phyloP scores from a whole-genome alignment of 2,113 vertebrate species.

The Megaptera novaeangliae region DNA sequence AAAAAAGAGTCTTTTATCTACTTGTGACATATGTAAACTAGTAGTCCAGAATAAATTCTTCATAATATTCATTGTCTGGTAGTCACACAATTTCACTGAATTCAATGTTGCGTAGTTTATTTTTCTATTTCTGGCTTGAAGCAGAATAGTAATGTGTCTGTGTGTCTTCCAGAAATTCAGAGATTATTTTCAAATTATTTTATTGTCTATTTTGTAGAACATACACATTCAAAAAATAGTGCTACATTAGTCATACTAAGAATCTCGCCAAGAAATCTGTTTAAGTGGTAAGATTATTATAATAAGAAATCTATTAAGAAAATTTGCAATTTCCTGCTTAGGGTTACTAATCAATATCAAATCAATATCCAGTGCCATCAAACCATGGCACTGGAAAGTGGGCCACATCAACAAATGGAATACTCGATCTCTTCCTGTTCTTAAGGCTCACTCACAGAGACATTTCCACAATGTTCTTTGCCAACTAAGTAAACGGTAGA shows the following conservation, averaged over 20 bases:
- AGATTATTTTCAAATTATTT: constrained; percentile 43
- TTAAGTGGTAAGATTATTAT: not conserved
- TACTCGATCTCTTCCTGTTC: not conserved
- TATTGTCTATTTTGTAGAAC: not conserved
- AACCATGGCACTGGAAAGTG: not conserved
- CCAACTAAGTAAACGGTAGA: not conserved
- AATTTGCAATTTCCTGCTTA: not conserved
- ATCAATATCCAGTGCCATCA: not conserved
- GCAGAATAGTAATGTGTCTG: not conserved
- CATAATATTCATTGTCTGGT: not conserved
- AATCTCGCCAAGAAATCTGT: not conserved
- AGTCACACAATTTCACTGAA: constrained; percentile 10
- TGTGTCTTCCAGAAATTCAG: constrained; percentile 26
- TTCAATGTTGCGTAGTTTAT: not conserved
- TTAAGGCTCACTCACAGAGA: not conserved
- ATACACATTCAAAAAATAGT: constrained; percentile 22
- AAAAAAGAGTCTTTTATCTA: constrained; percentile 21
- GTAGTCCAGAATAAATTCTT: constrained; percentile 31
- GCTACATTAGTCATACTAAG: not conserved
- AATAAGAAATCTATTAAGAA: not conserved
- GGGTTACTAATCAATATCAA: not conserved
- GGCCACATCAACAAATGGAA: not conserved
- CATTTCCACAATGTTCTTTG: not conserved
- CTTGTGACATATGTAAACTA: constrained; percentile 44
- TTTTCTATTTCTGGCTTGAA: constrained; percentile 38